Percentiles rank a stretch among this genome's conserved stretches.
Evolutionary conservation across 2,888 invertebrate species (phyloP).

Genomic region (Protophormia terraenovae): DNA sequence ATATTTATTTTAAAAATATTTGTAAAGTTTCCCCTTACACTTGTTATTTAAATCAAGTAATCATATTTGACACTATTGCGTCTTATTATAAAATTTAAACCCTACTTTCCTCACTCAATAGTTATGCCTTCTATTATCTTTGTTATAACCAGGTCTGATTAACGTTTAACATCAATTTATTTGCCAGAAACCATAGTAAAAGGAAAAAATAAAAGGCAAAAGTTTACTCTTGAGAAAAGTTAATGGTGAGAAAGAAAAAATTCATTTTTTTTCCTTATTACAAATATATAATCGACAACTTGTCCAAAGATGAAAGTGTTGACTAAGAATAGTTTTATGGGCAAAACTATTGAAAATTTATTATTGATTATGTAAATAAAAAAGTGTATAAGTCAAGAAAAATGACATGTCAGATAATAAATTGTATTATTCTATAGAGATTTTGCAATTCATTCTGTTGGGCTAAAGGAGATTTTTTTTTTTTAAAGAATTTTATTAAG

Average conservation of each 20-base stretch:
- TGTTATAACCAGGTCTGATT: background rate
- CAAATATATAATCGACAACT: background rate
- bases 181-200: background rate
- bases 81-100: background rate
- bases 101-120: background rate
- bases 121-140: background rate
- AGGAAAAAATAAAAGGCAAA: background rate
- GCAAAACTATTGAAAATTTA: conserved; percentile 2
- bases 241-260: background rate
- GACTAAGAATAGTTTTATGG: background rate
- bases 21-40: too few relatives aligned
- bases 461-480: background rate
- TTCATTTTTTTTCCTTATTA: background rate
- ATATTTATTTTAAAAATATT: too few relatives aligned
- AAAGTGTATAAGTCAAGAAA: background rate
- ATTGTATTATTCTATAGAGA: background rate
- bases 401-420: background rate
- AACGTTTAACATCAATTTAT: conserved; percentile 9
- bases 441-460: background rate
- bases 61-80: background rate
- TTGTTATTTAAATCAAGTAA: background rate
- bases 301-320: background rate
- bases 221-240: background rate
- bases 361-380: conserved; percentile 3
- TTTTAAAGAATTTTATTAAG: background rate